phyloP scores from a whole-genome alignment of 92 coral and sea anemone species.

The Zoanthus solanderi region DNA sequence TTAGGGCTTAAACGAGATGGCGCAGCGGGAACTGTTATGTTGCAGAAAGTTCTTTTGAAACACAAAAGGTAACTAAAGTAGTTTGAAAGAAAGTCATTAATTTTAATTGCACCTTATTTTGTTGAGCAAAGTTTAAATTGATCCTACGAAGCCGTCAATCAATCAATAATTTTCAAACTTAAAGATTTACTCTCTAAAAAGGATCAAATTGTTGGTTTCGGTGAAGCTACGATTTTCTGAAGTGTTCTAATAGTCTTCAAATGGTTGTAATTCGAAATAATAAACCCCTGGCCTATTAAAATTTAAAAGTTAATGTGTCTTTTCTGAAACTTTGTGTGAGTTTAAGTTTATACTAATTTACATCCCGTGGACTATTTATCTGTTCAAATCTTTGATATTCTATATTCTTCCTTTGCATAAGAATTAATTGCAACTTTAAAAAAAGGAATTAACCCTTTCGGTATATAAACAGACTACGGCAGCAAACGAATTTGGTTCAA shows the following conservation, averaged over 20 bases:
- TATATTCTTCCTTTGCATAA: background rate
- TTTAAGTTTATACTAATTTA: background rate
- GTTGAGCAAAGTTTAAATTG: constrained; percentile 33
- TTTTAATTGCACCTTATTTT: constrained; percentile 49
- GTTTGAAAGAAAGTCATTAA: constrained; percentile 45
- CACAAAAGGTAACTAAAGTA: constrained; percentile 30
- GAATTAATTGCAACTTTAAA: background rate
- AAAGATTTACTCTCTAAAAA: constrained; percentile 2
- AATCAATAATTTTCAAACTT: constrained; percentile 17
- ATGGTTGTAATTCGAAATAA: background rate
- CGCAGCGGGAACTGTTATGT: constrained; percentile 24
- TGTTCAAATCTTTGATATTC: background rate
- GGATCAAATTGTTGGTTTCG: background rate
- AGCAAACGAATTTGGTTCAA: background rate
- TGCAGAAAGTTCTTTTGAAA: constrained; percentile 36
- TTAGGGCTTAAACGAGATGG: constrained; percentile 11
- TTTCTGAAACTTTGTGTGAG: background rate
- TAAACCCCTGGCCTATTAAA: background rate
- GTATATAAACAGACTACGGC: background rate
- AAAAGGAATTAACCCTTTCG: background rate
- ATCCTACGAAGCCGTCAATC: background rate
- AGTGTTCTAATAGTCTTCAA: background rate
- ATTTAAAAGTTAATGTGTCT: background rate
- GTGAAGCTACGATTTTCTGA: constrained; percentile 8
- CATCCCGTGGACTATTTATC: background rate